Conservation (phyloP, 2,797 vertebrate species). For the Dallia pectoralis region DNA sequence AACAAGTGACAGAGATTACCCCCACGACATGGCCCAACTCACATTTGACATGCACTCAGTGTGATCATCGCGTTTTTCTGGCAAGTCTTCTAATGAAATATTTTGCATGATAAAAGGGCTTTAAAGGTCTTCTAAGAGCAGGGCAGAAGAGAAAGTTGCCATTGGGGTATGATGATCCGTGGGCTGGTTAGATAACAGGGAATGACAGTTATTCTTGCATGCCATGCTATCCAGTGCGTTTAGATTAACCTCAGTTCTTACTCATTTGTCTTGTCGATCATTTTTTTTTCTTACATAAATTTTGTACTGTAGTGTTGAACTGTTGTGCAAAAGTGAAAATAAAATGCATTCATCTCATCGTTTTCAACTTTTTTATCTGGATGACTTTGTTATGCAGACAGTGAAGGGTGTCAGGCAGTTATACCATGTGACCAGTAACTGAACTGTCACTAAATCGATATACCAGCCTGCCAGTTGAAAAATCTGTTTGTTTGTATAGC, state of each 20-base stretch:
- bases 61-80: slow-evolving; percentile 24
- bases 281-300: no score
- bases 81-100: slow-evolving; percentile 17
- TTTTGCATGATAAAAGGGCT: slow-evolving; percentile 21
- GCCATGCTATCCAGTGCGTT: slow-evolving; percentile 13
- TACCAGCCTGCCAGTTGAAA: no score
- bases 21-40: neutral
- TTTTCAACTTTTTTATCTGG: neutral
- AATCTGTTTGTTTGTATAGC: no score
- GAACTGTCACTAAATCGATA: no score
- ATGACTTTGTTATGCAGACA: neutral
- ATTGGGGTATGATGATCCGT: slow-evolving; percentile 74
- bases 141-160: slow-evolving; percentile 24
- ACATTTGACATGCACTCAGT: slow-evolving; percentile 25
- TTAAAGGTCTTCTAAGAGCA: slow-evolving; percentile 36
- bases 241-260: neutral
- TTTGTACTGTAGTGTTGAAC: no score
- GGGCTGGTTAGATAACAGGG: slow-evolving; percentile 63
- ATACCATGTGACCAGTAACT: no score
- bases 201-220: slow-evolving; percentile 48
- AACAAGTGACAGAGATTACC: neutral
- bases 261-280: slow-evolving; percentile 1
- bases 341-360: neutral
- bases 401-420: neutral
- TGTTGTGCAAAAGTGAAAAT: neutral